Evolutionary conservation across 2,113 vertebrate genomes (phyloP), one percentile per base, ranked within the genome.

Genomic region (Tetraodon nigroviridis): DNA sequence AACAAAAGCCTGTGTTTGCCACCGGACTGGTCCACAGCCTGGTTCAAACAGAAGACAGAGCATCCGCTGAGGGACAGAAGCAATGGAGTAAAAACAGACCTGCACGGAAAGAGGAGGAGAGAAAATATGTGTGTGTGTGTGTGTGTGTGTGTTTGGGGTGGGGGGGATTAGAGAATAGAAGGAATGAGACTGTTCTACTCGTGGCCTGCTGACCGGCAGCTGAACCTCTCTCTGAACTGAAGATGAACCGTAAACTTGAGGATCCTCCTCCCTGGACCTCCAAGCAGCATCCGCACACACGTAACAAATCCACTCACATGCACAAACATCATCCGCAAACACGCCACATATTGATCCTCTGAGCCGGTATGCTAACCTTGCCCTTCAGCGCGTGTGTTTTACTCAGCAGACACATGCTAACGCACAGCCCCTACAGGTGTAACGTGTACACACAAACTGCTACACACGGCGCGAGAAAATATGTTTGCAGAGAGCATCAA

Each of bases 141-240:
- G 75, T 62, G 58, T 45, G 21, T 14, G 61, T 18, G 46, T n/a
- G 64, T 6, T n/a, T 45, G 59, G 63, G 37, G 55, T 54, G 74
- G n/a, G 44, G 44, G 57, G 63, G 75, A 74, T 75, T 76, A 63
- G 69, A 61, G 78, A 72, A 61, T 64, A 65, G 62, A 55, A 49
- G 61, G 76, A 71, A 56, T 49, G 58, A 77, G 64, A 61, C 61
- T 76, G 71, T 66, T 77, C 79, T 75, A 69, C 41, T 73, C 67
- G 69, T 75, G 76, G 82, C 84, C 83, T 20, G 80, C 74, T 90
- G 90, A 90, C 90, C 89, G 87, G 27, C 76, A 51, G 77, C 65
- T 91, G 90, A 92, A 92, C 90, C 83, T 80, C 71, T 48, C 79
- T 56, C 77, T 92, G 88, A 91, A 91, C 90, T 92, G 78, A 82